Base-by-base conservation (phyloP, 30 jellyfish, hydroid and myxozoan genomes). In the Aurelia aurita complex sp. Pacific region DNA sequence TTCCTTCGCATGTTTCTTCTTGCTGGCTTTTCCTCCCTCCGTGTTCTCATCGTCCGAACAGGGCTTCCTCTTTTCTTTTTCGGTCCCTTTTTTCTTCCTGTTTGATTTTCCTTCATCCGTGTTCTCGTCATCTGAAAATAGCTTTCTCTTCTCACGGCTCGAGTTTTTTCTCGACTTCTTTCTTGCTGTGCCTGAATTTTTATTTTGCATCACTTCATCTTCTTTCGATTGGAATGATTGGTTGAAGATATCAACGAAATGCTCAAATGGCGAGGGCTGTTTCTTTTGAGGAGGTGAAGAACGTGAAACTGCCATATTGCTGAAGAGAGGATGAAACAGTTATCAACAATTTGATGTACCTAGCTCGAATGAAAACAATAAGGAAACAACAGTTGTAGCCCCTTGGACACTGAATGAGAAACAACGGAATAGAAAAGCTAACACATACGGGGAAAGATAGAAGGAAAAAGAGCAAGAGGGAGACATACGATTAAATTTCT, bases 41-140 rank as follows among this genome's bases (percentile, higher is more conserved):
- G 7, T 61, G 19, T 68, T 17, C 16, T 52, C 81, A 64, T 80
- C 81, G 54, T 80, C 89, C 29, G 89, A 80, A 33, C 64, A 68
- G 1, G 51, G 62, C 19, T 36, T 66, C 79, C 68, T 12, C 54
- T 57, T 59, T 55, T 11, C 32, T 51, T 4, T 40, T 40, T 1
- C 52, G 4, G 4, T 40, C 6, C 10, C 52, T 7, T 36, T 64
- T 38, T 19, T 70, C 19, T 70, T 52, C 64, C 67, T 80, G 29
- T 17, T 50, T 42, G 74, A 16, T 67, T 53, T 57, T 12, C 23
- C 79, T 9, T 23, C 82, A 13, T 55, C 55, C 9, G 12, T 55
- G 17, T 69, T 15, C 6, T 59, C 84, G 53, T 82, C 91, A 67
- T 82, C 91, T 2, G 91, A 82, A 40, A 82, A 72, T 7, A 82